These are phyloP conservation scores for Eucera pruinosa DNA, from an alignment of 2,888 invertebrate species.

Conservation along the genomic window DNA sequence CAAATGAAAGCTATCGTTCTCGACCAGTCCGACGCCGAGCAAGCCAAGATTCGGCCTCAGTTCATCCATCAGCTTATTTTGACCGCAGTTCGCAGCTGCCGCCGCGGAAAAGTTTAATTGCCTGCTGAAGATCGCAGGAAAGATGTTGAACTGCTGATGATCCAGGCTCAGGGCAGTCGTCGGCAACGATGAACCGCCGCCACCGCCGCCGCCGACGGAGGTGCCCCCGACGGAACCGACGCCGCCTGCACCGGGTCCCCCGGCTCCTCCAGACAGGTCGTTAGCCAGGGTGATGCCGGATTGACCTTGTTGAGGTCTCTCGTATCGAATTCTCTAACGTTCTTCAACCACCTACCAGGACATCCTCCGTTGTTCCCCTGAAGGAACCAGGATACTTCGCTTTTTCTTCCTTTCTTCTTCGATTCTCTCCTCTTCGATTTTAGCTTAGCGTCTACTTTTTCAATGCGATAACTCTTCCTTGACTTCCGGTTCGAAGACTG, in stretches of 20 bases:
- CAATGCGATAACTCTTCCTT: too few species aligned
- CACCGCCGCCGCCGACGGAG: constrained; percentile 88
- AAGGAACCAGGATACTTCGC: constrained; percentile 12
- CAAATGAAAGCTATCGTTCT: constrained; percentile 90
- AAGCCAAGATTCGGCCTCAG: constrained; percentile 92
- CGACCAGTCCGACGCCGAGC: constrained; percentile 91
- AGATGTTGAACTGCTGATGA: constrained; percentile 95
- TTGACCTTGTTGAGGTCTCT: constrained; percentile 76
- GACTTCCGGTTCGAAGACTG: too few species aligned
- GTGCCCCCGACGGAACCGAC: constrained; percentile 93
- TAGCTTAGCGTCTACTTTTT: too few species aligned
- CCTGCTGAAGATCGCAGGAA: constrained; percentile 95
- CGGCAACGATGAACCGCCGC: constrained; percentile 81
- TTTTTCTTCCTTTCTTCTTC: too few species aligned
- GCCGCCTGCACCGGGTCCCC: constrained; percentile 86
- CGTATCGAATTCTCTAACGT: constrained; percentile 32
- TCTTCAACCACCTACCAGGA: constrained; percentile 60
- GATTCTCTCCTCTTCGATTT: not conserved
- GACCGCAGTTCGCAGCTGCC: constrained; percentile 86
- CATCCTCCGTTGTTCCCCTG: constrained; percentile 58
- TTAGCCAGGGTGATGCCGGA: constrained; percentile 84
- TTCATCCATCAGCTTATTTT: constrained; percentile 94
- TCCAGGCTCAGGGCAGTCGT: constrained; percentile 87
- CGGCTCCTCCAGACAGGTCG: constrained; percentile 82
- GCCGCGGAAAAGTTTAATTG: constrained; percentile 92